These are phyloP conservation scores for Amniataba percoides DNA, from an alignment of 2,797 vertebrate genomes.

Conservation along the genomic window DNA sequence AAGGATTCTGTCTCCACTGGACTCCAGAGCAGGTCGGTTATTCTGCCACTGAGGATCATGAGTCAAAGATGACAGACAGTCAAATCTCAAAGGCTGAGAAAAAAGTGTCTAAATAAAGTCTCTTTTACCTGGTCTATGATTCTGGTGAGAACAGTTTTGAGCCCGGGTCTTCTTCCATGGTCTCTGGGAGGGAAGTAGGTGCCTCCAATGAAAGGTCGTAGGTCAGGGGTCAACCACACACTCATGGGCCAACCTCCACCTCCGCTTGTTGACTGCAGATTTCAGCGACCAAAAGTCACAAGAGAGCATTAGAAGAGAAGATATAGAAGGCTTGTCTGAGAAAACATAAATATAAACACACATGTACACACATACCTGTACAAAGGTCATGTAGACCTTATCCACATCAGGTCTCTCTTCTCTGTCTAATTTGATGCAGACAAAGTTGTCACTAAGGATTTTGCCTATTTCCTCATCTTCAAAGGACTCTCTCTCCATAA, in stretches of 20 bases:
- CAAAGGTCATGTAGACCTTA: slow-evolving; percentile 96
- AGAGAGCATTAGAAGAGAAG: not conserved
- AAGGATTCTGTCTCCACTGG: slow-evolving; percentile 89
- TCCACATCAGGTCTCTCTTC: slow-evolving; percentile 97
- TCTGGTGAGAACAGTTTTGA: slow-evolving; percentile 90
- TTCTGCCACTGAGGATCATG: slow-evolving; percentile 88
- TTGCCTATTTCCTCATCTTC: slow-evolving; percentile 90
- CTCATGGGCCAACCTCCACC: slow-evolving; percentile 98
- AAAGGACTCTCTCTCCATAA: slow-evolving; percentile 97
- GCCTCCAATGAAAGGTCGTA: slow-evolving; percentile 92
- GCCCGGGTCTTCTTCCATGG: slow-evolving; percentile 86
- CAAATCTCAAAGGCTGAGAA: not conserved
- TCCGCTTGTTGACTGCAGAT: slow-evolving; percentile 90
- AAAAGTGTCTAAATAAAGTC: not conserved
- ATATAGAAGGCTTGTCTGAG: not conserved
- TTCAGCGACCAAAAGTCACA: not conserved
- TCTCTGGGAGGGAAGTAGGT: slow-evolving; percentile 95
- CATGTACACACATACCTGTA: slow-evolving; percentile 82
- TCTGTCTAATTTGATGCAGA: slow-evolving; percentile 94
- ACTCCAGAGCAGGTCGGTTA: slow-evolving; percentile 88
- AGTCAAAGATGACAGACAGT: not conserved
- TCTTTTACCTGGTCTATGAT: slow-evolving; percentile 89
- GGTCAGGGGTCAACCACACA: slow-evolving; percentile 94
- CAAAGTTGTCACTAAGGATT: slow-evolving; percentile 92
- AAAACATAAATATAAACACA: not conserved